Evolutionary conservation across 2,797 vertebrate genomes (phyloP).

Genomic region (Gymnopithys bicolor): DNA sequence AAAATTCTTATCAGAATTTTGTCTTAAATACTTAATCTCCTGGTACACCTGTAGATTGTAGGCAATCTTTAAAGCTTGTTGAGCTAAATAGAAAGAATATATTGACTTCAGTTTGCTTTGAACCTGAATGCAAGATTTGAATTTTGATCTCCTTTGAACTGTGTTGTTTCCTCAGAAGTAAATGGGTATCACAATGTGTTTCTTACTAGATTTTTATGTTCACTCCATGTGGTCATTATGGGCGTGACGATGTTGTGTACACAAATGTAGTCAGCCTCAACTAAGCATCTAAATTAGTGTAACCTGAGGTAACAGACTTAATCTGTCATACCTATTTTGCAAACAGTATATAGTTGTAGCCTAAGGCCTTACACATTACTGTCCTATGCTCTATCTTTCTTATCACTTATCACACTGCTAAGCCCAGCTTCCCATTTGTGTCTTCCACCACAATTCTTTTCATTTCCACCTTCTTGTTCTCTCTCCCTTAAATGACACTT

Average conservation of each 20-base stretch:
- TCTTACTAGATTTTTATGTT: not conserved
- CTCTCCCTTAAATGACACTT: not conserved
- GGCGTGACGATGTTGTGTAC: fast-evolving
- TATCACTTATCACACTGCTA: not conserved
- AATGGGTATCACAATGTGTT: not conserved
- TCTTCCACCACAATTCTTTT: not conserved
- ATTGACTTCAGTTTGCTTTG: not conserved
- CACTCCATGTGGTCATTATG: not conserved
- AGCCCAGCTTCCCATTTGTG: not conserved
- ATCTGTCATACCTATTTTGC: not conserved
- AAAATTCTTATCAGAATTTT: not conserved
- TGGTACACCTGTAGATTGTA: not conserved
- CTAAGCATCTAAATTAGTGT: not conserved
- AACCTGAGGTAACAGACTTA: not conserved
- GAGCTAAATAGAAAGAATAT: not conserved
- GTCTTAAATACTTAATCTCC: not conserved
- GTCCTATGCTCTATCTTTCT: not conserved
- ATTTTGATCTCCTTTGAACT: not conserved
- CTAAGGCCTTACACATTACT: not conserved
- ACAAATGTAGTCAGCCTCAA: not conserved
- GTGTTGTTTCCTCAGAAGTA: not conserved
- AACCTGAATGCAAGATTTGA: not conserved
- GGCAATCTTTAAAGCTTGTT: not conserved
- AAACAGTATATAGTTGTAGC: not conserved
- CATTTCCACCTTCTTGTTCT: not conserved